Conservation (phyloP, 2,888 invertebrate species). For the Beris morrisii region DNA sequence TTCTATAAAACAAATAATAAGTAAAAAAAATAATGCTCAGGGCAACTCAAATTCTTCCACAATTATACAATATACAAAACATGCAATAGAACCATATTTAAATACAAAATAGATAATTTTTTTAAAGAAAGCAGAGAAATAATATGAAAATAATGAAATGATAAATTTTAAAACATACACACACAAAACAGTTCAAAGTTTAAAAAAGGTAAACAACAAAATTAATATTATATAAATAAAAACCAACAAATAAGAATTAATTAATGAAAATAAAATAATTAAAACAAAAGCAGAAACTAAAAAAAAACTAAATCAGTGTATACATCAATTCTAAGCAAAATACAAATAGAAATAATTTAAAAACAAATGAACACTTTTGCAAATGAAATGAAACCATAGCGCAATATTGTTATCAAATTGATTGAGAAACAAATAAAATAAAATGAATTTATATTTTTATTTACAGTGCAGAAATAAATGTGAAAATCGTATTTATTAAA, state of each 20-base stretch:
- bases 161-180: slow-evolving; percentile 33
- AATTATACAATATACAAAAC: slow-evolving; percentile 40
- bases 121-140: slow-evolving; percentile 32
- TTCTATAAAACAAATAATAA: slow-evolving; percentile 20
- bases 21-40: slow-evolving; percentile 52
- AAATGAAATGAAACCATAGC: slow-evolving; percentile 28
- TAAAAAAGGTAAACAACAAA: slow-evolving; percentile 28
- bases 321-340: slow-evolving; percentile 18
- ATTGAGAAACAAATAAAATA: slow-evolving; percentile 15
- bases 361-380: slow-evolving; percentile 13
- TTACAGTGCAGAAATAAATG: slow-evolving; percentile 36
- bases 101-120: slow-evolving; percentile 35
- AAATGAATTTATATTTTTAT: slow-evolving; percentile 35
- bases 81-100: slow-evolving; percentile 44
- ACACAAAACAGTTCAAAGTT: slow-evolving; percentile 38
- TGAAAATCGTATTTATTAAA: slow-evolving; percentile 23
- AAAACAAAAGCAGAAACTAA: not conserved
- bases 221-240: not conserved
- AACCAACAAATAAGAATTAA: slow-evolving; percentile 1
- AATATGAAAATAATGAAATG: slow-evolving; percentile 35
- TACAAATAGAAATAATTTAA: slow-evolving; percentile 19
- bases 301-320: no score
- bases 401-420: slow-evolving; percentile 31
- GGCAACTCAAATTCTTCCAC: slow-evolving; percentile 58
- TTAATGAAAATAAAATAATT: not conserved